Evolutionary conservation across 64 coral and sea anemone genomes (phyloP).

Genomic region (Catalaphyllia jardinei): DNA sequence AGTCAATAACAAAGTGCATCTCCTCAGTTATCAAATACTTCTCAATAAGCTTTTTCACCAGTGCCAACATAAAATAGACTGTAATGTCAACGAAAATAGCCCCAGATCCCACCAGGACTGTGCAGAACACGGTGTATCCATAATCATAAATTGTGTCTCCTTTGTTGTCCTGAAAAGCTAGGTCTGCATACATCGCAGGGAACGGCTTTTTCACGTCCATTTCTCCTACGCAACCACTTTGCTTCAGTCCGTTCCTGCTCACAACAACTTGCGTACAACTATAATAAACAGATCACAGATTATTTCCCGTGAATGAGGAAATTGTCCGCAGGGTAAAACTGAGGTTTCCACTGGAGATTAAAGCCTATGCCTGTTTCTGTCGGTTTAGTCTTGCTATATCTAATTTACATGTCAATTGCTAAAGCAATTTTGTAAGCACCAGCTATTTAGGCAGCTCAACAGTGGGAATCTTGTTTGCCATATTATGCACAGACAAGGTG

Average conservation of each 20-base stretch:
- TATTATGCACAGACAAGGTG: no score
- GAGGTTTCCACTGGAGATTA: neutral
- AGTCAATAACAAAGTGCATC: constrained; percentile 70
- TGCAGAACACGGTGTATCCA: constrained; percentile 63
- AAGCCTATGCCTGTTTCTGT: neutral
- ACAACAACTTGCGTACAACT: neutral
- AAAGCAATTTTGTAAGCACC: no score
- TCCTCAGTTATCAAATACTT: constrained; percentile 51
- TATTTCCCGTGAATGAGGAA: neutral
- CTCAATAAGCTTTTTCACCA: constrained; percentile 50
- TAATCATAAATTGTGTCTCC: constrained; percentile 43
- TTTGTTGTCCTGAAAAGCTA: constrained; percentile 6
- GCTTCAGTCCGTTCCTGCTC: neutral
- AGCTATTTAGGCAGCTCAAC: no score
- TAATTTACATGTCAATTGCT: neutral
- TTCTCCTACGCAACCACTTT: neutral
- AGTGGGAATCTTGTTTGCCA: no score
- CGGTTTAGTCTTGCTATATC: neutral
- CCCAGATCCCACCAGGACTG: constrained; percentile 52
- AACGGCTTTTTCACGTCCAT: constrained; percentile 5
- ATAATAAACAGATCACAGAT: neutral
- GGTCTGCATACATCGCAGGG: neutral
- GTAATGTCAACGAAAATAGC: constrained; percentile 63
- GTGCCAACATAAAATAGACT: constrained; percentile 34
- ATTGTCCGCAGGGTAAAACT: neutral